A percentile compares a stretch with the other conserved stretches of the same genome.
Evolutionary conservation across 2,113 vertebrate genomes (phyloP).

Genomic region (Forbesichthys agassizii): DNA sequence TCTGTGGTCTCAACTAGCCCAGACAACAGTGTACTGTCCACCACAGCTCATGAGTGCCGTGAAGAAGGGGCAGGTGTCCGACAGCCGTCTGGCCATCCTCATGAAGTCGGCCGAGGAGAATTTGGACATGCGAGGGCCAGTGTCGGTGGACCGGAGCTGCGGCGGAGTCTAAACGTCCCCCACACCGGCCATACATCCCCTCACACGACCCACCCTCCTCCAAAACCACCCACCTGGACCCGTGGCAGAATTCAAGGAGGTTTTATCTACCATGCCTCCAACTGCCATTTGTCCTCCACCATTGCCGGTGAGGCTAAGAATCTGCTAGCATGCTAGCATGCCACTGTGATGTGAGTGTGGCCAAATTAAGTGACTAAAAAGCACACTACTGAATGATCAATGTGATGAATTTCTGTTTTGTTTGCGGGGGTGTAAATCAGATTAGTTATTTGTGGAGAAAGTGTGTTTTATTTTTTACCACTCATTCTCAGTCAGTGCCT

Average conservation of each 20-base stretch:
- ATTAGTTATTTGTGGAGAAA: neutral
- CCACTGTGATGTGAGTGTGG: conserved; percentile 8
- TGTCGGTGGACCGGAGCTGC: conserved; percentile 92
- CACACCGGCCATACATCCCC: neutral
- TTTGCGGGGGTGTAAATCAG: conserved; percentile 3
- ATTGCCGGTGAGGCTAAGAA: neutral
- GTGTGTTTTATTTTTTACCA: no score
- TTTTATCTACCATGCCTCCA: neutral
- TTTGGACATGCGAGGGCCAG: conserved; percentile 78
- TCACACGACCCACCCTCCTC: neutral
- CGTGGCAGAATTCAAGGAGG: neutral
- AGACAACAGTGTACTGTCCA: neutral
- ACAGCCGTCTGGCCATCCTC: conserved; percentile 91
- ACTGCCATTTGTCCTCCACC: neutral
- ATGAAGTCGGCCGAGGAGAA: conserved; percentile 94
- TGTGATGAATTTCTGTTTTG: neutral
- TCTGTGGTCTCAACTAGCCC: neutral
- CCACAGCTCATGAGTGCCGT: conserved; percentile 94
- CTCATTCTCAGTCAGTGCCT: no score
- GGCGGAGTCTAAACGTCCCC: conserved; percentile 85
- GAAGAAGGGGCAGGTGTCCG: conserved; percentile 91
- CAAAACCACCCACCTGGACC: no score
- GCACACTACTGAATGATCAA: conserved; percentile 6
- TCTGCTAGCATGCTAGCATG: no score
- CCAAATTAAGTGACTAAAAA: conserved; percentile 31